Conservation (phyloP, 2,797 vertebrate genomes). For the Mycteria americana region DNA sequence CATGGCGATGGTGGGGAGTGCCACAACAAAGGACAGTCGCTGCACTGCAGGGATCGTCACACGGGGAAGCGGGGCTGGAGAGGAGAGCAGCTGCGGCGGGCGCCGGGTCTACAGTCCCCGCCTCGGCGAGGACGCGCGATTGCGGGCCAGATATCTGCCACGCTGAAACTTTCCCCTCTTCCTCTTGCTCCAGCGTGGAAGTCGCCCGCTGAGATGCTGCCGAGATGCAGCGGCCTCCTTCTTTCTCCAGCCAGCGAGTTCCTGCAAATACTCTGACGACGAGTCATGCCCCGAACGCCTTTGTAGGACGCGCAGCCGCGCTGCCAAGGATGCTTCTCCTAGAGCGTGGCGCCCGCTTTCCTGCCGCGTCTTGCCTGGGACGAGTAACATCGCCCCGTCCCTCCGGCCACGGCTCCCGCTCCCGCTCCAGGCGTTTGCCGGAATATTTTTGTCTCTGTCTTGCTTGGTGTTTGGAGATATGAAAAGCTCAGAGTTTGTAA, state of each 20-base stretch:
- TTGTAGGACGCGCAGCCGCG: rapidly evolving
- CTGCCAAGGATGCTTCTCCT: background rate
- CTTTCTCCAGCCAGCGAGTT: background rate
- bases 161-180: background rate
- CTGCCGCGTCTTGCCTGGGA: background rate
- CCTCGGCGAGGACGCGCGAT: background rate
- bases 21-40: background rate
- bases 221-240: background rate
- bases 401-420: background rate
- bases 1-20: background rate
- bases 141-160: background rate
- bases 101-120: background rate
- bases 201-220: background rate
- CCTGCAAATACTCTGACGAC: background rate
- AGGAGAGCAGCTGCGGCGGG: background rate
- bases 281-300: background rate
- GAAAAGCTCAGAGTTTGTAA: slow-evolving; percentile 16
- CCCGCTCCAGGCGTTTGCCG: background rate
- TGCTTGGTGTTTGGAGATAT: background rate
- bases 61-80: background rate
- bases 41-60: background rate
- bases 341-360: rapidly evolving
- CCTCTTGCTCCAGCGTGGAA: background rate
- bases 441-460: background rate
- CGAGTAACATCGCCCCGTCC: background rate